phyloP scores from a whole-genome alignment of 92 coral and sea anemone species.

The Micromussa lordhowensis region DNA sequence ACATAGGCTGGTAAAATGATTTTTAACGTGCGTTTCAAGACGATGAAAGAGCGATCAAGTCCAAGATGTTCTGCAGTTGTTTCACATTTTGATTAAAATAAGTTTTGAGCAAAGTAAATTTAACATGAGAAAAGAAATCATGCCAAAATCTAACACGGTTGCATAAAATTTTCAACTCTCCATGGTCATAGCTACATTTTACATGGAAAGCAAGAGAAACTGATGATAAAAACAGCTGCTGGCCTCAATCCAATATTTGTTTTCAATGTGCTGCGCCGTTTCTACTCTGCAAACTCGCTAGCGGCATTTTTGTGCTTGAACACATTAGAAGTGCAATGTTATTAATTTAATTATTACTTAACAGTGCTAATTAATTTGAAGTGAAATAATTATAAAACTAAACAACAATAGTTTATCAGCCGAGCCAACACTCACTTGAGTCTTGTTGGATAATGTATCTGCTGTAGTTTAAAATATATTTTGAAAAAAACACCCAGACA shows the following conservation, averaged over 20 bases:
- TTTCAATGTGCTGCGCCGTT: not conserved
- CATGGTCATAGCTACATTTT: not conserved
- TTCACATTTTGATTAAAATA: not conserved
- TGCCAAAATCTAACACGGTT: not conserved
- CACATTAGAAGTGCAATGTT: not conserved
- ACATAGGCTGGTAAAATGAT: not conserved
- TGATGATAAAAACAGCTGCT: not conserved
- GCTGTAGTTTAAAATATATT: too few relatives aligned
- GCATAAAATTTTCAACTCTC: not conserved
- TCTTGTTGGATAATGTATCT: too few relatives aligned
- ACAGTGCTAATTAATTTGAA: not conserved
- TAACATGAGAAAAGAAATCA: not conserved
- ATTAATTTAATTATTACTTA: not conserved
- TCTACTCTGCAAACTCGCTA: not conserved
- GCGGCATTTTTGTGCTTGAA: not conserved
- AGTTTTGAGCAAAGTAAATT: not conserved
- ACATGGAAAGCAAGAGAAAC: not conserved
- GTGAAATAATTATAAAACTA: not conserved
- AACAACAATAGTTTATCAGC: not conserved
- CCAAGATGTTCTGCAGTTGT: not conserved
- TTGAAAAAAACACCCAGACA: too few relatives aligned
- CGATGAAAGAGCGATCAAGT: not conserved
- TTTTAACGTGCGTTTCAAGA: not conserved
- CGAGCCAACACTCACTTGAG: too few relatives aligned
- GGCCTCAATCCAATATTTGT: not conserved